A percentile compares a stretch with the other conserved stretches of the same genome.
phyloP scores from a whole-genome alignment of 2,888 invertebrate genomes.

The Pandemis heparana region DNA sequence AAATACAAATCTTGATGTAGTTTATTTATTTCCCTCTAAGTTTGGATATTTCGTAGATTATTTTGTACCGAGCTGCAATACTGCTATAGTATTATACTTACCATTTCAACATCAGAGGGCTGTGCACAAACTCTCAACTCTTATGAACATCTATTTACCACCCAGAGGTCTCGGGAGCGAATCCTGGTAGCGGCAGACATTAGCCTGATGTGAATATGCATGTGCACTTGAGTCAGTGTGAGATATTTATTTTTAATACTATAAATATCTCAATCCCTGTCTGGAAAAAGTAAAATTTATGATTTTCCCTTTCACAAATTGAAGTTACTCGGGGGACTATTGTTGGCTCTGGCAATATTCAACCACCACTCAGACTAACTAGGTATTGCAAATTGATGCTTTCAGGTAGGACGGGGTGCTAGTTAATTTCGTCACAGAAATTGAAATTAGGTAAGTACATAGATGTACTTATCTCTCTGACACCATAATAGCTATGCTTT shows the following conservation, averaged over 20 bases:
- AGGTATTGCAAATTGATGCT: slow-evolving; percentile 13
- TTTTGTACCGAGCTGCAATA: too few species aligned
- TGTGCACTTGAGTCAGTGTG: too few species aligned
- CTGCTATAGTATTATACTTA: too few species aligned
- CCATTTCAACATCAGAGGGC: too few species aligned
- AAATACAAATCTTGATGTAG: neutral
- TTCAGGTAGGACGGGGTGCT: neutral
- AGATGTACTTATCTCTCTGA: neutral
- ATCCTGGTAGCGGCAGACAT: too few species aligned
- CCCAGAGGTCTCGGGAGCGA: too few species aligned
- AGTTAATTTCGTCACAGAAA: neutral
- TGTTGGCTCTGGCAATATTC: slow-evolving; percentile 10
- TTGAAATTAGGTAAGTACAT: neutral
- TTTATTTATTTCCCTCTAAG: neutral
- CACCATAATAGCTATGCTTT: neutral
- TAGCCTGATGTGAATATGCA: too few species aligned
- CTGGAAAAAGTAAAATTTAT: neutral
- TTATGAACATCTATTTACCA: too few species aligned
- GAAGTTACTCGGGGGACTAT: slow-evolving; percentile 7
- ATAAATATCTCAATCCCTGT: too few species aligned
- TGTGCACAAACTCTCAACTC: too few species aligned
- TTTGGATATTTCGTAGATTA: too few species aligned
- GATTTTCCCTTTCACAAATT: slow-evolving; percentile 3
- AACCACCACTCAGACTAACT: slow-evolving; percentile 5
- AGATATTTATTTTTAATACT: too few species aligned